Evolutionary conservation across 2,888 invertebrate species (phyloP).

Genomic region (Apoda limacodes): DNA sequence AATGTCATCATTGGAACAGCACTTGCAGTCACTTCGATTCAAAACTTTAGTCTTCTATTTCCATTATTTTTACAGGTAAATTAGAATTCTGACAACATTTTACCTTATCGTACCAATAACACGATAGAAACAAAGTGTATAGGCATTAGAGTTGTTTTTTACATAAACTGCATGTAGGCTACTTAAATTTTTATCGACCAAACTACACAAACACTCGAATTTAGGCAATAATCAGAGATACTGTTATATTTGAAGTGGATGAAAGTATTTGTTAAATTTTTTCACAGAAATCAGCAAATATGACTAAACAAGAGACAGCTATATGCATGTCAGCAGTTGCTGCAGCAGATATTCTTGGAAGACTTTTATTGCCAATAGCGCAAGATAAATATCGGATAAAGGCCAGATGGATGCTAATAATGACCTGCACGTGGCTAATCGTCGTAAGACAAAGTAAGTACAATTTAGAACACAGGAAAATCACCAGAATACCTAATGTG

Average conservation of each 20-base stretch:
- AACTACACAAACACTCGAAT: too few species aligned
- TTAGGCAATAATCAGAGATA: too few species aligned
- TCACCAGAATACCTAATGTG: too few species aligned
- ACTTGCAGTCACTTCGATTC: constrained; percentile 74
- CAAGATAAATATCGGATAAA: constrained; percentile 72
- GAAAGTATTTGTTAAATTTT: too few species aligned
- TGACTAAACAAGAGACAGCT: constrained; percentile 69
- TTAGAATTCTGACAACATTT: too few species aligned
- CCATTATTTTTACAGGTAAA: constrained; percentile 75
- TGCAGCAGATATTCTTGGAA: constrained; percentile 74
- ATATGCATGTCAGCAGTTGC: constrained; percentile 79
- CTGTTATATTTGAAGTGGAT: too few species aligned
- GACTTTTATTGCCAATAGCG: constrained; percentile 73
- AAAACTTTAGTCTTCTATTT: constrained; percentile 77
- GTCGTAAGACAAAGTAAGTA: constrained; percentile 68
- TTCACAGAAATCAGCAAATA: constrained; percentile 44
- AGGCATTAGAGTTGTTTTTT: too few species aligned
- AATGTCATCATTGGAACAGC: constrained; percentile 77
- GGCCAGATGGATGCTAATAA: constrained; percentile 72
- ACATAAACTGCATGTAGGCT: too few species aligned
- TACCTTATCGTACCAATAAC: too few species aligned
- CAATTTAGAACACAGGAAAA: not conserved
- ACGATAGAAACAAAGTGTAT: too few species aligned
- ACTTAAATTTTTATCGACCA: too few species aligned
- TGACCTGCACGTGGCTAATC: constrained; percentile 71